Evolutionary conservation across 2,113 vertebrate genomes (phyloP), one percentile per base, ranked within the genome.

Genomic region (Paralichthys olivaceus): DNA sequence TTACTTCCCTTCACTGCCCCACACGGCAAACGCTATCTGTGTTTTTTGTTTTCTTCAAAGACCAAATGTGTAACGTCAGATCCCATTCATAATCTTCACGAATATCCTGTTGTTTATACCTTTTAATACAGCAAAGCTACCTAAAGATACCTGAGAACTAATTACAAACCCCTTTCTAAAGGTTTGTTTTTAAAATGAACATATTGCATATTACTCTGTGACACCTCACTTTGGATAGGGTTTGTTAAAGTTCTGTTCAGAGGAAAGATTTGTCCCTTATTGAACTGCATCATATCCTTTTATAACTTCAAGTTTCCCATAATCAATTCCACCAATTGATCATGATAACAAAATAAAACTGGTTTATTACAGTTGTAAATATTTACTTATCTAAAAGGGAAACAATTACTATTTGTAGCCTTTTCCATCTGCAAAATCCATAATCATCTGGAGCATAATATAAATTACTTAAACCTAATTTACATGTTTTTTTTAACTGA

Each of bases 21-120:
- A 15, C 61, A 32, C 73, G 17, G 56, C 55, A 29, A 77, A 66
- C 65, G 4, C 75, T 67, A 51, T 69, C 29, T 25, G 56, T 75
- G 70, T 54, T 78, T 53, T 51, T 47, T 34, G 60, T 53, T 53
- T 79, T 69, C 49, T 59, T 72, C 70, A 71, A 74, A 81, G 57
- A 61, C 20, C 72, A 13, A 3, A 11, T 34, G 55, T 74, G 72
- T 71, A 59, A 83, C 45, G 62, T 72, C 57, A 45, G 70, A 29
- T 67, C 55, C 70, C n/a, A 19, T 73, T 80, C 69, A 45, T 12
- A 60, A 56, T 13, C 8, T 29, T 19, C 40, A 2, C 19, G 1
- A 53, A 78, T 17, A 54, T 53, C 26, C 28, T 57, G 45, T 20
- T 65, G 64, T 69, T 60, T 32, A 17, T 12, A 14, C 69, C 37